Base-by-base conservation (phyloP, 2,888 invertebrate genomes). In the Maniola hyperantus region DNA sequence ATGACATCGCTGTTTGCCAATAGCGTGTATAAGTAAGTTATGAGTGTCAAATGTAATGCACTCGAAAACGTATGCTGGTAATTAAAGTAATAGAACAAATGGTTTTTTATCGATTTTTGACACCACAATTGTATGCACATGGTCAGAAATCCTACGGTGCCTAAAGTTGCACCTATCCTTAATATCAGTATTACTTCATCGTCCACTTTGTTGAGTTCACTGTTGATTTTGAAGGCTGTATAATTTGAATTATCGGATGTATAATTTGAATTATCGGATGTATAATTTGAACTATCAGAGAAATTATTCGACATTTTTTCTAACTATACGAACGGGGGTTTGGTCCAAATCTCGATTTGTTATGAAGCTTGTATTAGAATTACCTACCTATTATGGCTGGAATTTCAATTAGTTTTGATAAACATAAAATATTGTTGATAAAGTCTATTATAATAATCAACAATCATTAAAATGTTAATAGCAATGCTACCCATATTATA, bases 1-100 rank as follows among this genome's bases (percentile, higher is more conserved):
- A 5, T 13, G 2, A 8, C 13, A 18, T 15, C 20, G 5, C 11
- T 7, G 7, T 39, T 20, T 42, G 10, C 1, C 13, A 57, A 13
- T 6, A 42, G 13, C 1, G 6, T 10, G 6, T 62, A 64, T 11
- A 64, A 39, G 1, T 15, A 50, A 0, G 36, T 20, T 39, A 64
- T 13, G 1, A 51, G 20, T 10, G 50, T 18, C 26, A 69, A n/a
- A 15, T 69, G 64, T 5, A 48, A 7, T 20, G 58, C 51, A 44
- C 66, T 57, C 0, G 57, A 64, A 5, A 39, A n/a, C 13, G 64
- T 61, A n/a, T 69, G 69, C 8, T 61, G 66, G 2, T 11, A 26
- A 18, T 61, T 64, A 18, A 67, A 48, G 18, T 54, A 62, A 10
- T 26, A 42, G 42, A 44, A 62, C 7, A 62, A 5, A 36, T 53